Evolutionary conservation across 2,797 vertebrate genomes (phyloP).

Genomic region (Pterois miles): DNA sequence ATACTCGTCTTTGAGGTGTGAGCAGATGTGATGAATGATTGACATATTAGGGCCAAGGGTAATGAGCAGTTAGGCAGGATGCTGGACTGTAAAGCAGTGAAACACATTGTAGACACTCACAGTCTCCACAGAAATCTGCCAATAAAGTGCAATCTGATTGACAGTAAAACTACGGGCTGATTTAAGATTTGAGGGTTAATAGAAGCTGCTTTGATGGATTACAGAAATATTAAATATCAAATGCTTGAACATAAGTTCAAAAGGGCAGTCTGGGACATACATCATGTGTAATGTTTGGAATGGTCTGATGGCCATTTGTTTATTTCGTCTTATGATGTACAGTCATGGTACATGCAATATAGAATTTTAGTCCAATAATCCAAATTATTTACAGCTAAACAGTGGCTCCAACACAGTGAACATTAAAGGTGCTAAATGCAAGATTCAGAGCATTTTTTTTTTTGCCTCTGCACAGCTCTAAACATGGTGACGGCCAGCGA

Average conservation of each 20-base stretch:
- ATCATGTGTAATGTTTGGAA: neutral
- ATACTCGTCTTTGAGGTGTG: neutral
- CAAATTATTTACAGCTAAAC: neutral
- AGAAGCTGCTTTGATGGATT: neutral
- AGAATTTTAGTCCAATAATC: neutral
- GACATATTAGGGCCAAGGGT: neutral
- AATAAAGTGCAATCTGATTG: neutral
- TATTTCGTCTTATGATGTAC: neutral
- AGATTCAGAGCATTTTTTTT: no score
- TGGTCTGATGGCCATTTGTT: neutral
- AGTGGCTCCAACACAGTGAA: neutral
- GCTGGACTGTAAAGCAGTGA: neutral
- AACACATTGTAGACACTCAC: neutral
- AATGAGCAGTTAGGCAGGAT: neutral
- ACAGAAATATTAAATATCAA: neutral
- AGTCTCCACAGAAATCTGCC: neutral
- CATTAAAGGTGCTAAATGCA: no score
- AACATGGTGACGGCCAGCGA: no score
- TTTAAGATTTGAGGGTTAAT: neutral
- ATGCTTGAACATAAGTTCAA: neutral
- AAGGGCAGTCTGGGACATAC: neutral
- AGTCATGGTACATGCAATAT: neutral
- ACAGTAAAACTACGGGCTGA: neutral
- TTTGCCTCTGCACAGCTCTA: no score
- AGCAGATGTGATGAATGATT: slow-evolving; percentile 2